phyloP scores from a whole-genome alignment of 2,888 invertebrate genomes.

The Pedicia rivosa region DNA sequence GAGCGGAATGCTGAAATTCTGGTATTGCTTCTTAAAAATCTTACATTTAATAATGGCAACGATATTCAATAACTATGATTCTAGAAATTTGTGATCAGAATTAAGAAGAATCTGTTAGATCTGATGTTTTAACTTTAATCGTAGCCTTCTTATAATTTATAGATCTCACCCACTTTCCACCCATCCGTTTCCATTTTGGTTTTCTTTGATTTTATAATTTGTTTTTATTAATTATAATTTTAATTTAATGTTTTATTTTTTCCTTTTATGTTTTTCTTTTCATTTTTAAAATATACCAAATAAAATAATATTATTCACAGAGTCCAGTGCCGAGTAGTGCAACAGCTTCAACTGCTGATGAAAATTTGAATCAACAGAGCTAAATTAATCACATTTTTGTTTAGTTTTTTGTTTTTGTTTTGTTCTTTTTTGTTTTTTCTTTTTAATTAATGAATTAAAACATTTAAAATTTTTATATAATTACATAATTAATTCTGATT shows the following conservation, averaged over 20 bases:
- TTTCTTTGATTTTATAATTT: constrained; percentile 14
- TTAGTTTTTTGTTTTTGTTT: constrained; percentile 1
- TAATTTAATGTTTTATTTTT: constrained; percentile 13
- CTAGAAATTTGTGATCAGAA: no score
- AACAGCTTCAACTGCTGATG: constrained; percentile 48
- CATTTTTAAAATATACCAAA: constrained; percentile 9
- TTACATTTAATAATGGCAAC: no score
- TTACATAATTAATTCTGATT: background rate
- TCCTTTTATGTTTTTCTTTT: constrained; percentile 7
- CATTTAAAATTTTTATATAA: constrained; percentile 1
- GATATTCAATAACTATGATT: no score
- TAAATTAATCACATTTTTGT: constrained; percentile 19
- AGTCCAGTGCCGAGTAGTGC: constrained; percentile 47
- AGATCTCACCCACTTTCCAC: no score
- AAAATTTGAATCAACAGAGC: constrained; percentile 55
- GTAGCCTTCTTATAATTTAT: no score
- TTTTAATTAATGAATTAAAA: constrained; percentile 1
- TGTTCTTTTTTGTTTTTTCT: background rate
- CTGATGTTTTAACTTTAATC: no score
- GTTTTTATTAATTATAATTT: constrained; percentile 16
- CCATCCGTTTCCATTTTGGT: no score
- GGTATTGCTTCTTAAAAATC: no score
- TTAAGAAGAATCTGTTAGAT: no score
- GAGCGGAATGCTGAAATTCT: no score
- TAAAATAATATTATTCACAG: constrained; percentile 29